These are phyloP conservation scores for Tiaroga cobitis DNA, from an alignment of 2,797 vertebrate species.

Conservation along the genomic window DNA sequence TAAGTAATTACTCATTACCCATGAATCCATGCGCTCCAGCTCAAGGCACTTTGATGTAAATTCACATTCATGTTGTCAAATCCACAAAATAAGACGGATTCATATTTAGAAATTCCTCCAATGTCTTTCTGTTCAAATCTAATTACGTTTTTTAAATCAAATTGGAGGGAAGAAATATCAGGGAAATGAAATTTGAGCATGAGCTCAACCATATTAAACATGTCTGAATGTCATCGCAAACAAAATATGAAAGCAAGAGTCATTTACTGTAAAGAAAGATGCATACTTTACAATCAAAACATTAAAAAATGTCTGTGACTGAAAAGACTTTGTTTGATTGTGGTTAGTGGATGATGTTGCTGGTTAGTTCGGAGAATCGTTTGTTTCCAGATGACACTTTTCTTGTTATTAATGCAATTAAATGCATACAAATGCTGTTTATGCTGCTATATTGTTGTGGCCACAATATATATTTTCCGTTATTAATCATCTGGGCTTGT, in stretches of 20 bases:
- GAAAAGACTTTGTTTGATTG: no score
- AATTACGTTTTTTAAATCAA: background rate
- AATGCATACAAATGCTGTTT: background rate
- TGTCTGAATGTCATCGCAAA: background rate
- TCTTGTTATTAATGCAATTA: background rate
- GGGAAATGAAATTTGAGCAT: background rate
- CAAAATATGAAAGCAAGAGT: background rate
- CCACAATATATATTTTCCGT: background rate
- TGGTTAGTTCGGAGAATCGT: background rate
- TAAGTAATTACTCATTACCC: constrained; percentile 7
- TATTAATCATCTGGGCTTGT: background rate
- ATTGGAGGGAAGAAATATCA: background rate
- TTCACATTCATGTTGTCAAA: background rate
- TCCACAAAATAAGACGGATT: constrained; percentile 8
- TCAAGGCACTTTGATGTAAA: constrained; percentile 19
- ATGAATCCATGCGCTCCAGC: background rate
- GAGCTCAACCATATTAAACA: background rate
- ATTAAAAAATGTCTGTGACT: background rate
- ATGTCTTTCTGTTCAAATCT: background rate
- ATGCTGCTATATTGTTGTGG: background rate
- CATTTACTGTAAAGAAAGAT: background rate
- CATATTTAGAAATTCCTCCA: background rate
- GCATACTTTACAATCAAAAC: no score
- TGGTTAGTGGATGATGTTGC: background rate
- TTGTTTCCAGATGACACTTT: background rate